These are phyloP conservation scores for Eupeodes luniger DNA, from an alignment of 2,888 invertebrate species.

Conservation along the genomic window DNA sequence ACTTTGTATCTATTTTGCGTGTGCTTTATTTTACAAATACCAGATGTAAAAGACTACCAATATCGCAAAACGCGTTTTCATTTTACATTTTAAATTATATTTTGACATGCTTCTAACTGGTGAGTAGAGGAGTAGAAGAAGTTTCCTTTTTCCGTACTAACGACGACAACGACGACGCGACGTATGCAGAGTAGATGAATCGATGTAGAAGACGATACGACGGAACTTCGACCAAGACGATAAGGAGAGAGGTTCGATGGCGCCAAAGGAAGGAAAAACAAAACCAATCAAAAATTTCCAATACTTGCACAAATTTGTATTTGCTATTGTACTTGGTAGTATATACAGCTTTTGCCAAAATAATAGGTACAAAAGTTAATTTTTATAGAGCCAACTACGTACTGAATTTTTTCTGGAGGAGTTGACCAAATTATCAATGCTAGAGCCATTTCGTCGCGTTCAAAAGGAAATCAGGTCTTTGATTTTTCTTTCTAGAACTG, in stretches of 20 bases:
- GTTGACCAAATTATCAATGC: too few relatives aligned
- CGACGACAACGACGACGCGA: neutral
- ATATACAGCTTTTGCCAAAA: too few relatives aligned
- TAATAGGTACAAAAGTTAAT: too few relatives aligned
- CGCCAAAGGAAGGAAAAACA: conserved; percentile 23
- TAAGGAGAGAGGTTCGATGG: neutral
- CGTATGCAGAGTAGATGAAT: too few relatives aligned
- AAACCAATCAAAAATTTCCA: conserved; percentile 16
- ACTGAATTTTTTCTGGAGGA: too few relatives aligned
- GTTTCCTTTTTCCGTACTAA: conserved; percentile 3
- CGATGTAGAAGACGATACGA: neutral
- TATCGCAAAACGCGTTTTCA: conserved; percentile 6
- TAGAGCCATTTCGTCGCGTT: too few relatives aligned
- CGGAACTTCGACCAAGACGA: neutral
- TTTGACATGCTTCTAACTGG: conserved; percentile 19
- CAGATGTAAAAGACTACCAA: conserved; percentile 9
- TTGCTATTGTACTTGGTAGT: neutral
- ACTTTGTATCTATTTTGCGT: conserved; percentile 16
- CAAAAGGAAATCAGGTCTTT: too few relatives aligned
- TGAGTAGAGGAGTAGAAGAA: neutral
- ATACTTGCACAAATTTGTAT: neutral
- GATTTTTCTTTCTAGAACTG: too few relatives aligned
- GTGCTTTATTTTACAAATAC: conserved; percentile 11
- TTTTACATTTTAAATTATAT: conserved; percentile 32
- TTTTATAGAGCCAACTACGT: too few relatives aligned